Percentiles rank a stretch among this genome's conserved stretches.
Evolutionary conservation across 2,797 vertebrate genomes (phyloP).

Genomic region (Pagetopsis macropterus): DNA sequence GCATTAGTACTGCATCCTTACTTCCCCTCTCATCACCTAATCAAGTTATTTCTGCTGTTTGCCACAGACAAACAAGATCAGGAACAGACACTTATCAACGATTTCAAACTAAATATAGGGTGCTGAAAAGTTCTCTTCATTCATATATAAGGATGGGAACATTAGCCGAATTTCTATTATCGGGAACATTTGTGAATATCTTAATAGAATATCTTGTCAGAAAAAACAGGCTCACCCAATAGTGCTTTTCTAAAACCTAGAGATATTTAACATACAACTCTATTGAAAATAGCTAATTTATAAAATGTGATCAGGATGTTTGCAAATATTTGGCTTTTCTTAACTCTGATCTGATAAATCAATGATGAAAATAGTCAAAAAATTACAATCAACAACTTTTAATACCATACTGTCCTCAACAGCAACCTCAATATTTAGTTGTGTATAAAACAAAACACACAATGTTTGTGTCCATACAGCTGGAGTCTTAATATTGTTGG

Average conservation of each 20-base stretch:
- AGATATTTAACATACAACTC: not conserved
- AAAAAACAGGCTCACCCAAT: too few relatives aligned
- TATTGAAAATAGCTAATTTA: not conserved
- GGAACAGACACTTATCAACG: not conserved
- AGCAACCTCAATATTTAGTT: not conserved
- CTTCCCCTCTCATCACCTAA: not conserved
- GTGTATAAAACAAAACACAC: not conserved
- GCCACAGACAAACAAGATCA: not conserved
- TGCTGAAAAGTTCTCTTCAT: not conserved
- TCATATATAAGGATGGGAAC: too few relatives aligned
- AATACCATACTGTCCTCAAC: not conserved
- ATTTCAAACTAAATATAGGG: not conserved
- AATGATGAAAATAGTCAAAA: not conserved
- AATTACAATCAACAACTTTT: not conserved
- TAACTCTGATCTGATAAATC: not conserved
- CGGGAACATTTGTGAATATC: too few relatives aligned
- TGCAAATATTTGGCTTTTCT: too few relatives aligned
- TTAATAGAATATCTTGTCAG: too few relatives aligned
- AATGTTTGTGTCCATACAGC: not conserved
- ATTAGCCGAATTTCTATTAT: too few relatives aligned
- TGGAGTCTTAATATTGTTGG: not conserved
- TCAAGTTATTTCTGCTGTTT: not conserved
- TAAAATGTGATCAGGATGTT: not conserved
- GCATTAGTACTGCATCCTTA: not conserved
- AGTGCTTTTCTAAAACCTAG: not conserved